These are phyloP conservation scores for Pristionchus exspectatus DNA, from an alignment of 2,888 invertebrate species.

Conservation along the genomic window DNA sequence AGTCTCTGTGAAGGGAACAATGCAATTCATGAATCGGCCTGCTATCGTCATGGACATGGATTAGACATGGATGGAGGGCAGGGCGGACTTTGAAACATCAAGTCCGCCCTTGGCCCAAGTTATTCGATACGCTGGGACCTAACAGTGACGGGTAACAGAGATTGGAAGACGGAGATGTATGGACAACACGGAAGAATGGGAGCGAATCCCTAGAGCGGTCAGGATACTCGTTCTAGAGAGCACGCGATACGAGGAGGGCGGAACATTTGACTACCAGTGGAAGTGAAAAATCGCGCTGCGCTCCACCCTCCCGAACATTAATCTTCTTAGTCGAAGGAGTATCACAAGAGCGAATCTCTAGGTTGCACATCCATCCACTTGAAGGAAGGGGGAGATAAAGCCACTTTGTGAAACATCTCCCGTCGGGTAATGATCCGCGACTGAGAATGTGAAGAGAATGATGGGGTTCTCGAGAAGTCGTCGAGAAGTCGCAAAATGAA, in stretches of 20 bases:
- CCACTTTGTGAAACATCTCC: not conserved
- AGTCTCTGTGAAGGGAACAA: not conserved
- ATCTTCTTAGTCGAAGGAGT: not conserved
- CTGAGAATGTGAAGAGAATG: not conserved
- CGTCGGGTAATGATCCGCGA: not conserved
- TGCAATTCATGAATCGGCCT: conserved; percentile 3
- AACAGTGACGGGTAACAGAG: conserved; percentile 26
- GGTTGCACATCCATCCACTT: not conserved
- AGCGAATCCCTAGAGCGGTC: conserved; percentile 2
- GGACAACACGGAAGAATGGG: not conserved
- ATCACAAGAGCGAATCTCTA: not conserved
- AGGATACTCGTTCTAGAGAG: not conserved
- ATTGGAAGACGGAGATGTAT: not conserved
- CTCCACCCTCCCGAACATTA: not conserved
- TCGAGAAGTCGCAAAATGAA: not conserved
- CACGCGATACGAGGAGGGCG: not conserved
- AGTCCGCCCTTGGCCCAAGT: not conserved
- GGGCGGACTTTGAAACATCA: not conserved
- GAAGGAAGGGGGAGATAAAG: not conserved
- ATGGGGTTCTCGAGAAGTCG: not conserved
- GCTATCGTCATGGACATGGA: not conserved
- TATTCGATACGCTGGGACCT: not conserved
- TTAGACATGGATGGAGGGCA: not conserved
- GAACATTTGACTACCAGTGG: not conserved
- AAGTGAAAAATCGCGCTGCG: not conserved